Evolutionary conservation across 2,888 invertebrate species (phyloP), one percentile per base, ranked within the genome.

Genomic region (Cheilosia grossa): DNA sequence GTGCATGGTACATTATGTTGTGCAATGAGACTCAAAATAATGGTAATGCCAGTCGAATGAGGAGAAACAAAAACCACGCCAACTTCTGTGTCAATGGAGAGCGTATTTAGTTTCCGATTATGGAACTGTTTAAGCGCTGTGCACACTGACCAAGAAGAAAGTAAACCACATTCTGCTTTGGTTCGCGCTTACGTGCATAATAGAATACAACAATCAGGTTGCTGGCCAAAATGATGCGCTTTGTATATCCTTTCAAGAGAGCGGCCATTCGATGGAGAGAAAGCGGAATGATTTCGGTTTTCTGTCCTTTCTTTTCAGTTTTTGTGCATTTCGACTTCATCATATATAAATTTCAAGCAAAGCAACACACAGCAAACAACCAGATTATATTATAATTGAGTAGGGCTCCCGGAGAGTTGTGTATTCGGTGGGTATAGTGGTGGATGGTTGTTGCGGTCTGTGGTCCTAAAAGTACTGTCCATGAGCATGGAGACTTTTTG

Each of bases 361-460:
- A 61, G 44, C 53, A 81, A 19, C 47, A 17, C 37, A 19, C 15
- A 49, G 27, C 74, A 70, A 81, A 66, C 85, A 85, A 81, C 63
- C 72, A 77, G 81, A 85, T 85, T 85, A 85, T 85, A 63, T 77
- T 85, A 77, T 77, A 85, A 85, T 85, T 85, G 81, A 81, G 85
- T 72, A 61, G 63, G 80, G 49, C 61, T 74, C 63, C 47, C 13
- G 56, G 51, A 37, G 54, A 37, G 54, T 56, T 67, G 40, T 72
- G 54, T 69, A 51, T 53, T 63, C 19, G 63, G 21, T 53, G 73
- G 47, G 40, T 44, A 30, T 9, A 33, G 30, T 27, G 61, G 42
- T 37, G 27, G 54, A 37, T 75, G 81, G 74, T 67, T 81, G 72
- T 85, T 81, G 75, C 53, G 83, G 83, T 75, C 66, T 74, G 81